These are phyloP conservation scores for Aldabrachelys gigantea DNA, from an alignment of 2,113 vertebrate species.

Conservation along the genomic window DNA sequence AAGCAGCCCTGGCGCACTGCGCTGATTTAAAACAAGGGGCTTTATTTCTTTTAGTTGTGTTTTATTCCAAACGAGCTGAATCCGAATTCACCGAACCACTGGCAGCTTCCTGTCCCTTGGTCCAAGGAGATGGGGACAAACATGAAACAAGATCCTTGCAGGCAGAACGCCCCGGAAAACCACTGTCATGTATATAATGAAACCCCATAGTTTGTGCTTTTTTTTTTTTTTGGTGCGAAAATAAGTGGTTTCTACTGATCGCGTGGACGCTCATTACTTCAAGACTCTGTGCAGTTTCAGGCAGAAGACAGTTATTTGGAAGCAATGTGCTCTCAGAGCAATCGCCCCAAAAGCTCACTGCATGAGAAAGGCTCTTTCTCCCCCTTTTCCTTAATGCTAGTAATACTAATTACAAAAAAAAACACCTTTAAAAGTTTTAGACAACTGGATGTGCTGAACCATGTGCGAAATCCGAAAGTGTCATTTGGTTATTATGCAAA, in stretches of 20 bases:
- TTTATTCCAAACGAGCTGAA: neutral
- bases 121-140: neutral
- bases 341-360: neutral
- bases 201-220: neutral
- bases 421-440: constrained; percentile 55
- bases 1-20: constrained; percentile 40
- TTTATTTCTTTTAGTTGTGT: neutral
- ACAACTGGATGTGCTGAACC: constrained; percentile 29
- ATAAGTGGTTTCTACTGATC: constrained; percentile 15
- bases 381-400: no score
- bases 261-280: neutral
- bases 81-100: neutral
- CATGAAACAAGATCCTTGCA: neutral
- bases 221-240: neutral
- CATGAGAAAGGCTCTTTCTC: neutral
- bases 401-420: neutral
- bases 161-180: neutral
- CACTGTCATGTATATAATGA: neutral
- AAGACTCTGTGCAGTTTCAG: constrained; percentile 13
- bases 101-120: neutral
- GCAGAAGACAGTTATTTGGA: constrained; percentile 3
- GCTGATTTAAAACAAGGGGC: constrained; percentile 28
- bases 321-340: constrained; percentile 3
- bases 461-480: constrained; percentile 27
- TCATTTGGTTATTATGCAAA: constrained; percentile 58